phyloP scores from a whole-genome alignment of 2,797 vertebrate species.

The Hyperoplus lanceolatus region DNA sequence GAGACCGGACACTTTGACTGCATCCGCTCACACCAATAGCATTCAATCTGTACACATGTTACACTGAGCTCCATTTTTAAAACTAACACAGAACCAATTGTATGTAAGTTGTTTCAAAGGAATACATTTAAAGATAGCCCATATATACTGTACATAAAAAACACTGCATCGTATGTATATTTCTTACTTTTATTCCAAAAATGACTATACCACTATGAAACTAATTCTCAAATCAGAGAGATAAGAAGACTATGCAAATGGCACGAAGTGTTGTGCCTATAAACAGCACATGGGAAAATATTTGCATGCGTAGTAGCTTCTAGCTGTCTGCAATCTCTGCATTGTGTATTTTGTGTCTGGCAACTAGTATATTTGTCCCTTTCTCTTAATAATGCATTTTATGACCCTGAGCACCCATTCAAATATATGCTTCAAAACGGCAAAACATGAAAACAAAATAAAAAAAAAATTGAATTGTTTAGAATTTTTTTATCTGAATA shows the following conservation, averaged over 20 bases:
- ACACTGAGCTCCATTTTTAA: not conserved
- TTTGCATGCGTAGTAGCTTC: not conserved
- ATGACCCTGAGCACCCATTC: not conserved
- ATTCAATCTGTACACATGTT: conserved; percentile 10
- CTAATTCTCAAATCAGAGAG: not conserved
- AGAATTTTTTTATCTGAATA: not conserved
- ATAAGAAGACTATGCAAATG: not conserved
- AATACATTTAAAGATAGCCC: not conserved
- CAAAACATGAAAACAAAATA: not conserved
- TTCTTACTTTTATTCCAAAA: not conserved
- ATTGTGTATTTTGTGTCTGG: conserved; percentile 12
- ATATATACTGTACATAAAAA: not conserved
- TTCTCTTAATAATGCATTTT: conserved; percentile 18
- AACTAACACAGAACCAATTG: too few species aligned
- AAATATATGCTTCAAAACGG: not conserved
- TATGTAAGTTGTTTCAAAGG: not conserved
- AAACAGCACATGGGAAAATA: not conserved
- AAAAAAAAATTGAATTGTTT: not conserved
- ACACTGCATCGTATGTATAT: not conserved
- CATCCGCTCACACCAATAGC: conserved; percentile 27
- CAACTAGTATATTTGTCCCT: conserved; percentile 3
- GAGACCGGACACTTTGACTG: conserved; percentile 49
- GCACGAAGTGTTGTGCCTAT: not conserved
- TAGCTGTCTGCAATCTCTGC: conserved; percentile 25
- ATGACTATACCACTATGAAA: not conserved